A percentile compares a stretch with the other conserved stretches of the same genome.
Evolutionary conservation across 2,888 invertebrate species (phyloP).

Genomic region (Pachymerium ferrugineum): DNA sequence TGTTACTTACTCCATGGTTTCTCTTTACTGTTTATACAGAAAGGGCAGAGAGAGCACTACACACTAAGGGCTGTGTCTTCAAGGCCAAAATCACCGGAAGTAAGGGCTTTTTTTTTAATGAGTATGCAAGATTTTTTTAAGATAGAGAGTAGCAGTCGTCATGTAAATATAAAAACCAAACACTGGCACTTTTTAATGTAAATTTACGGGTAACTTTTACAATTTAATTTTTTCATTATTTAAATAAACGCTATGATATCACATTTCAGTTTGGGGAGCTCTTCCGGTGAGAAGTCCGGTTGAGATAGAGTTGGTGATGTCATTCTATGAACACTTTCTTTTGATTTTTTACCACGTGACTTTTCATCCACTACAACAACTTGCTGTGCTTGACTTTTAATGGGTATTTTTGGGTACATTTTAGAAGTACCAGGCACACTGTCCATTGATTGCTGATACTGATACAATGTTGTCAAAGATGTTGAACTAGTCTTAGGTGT

Average conservation of each 20-base stretch:
- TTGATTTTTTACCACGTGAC: neutral
- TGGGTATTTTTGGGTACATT: neutral
- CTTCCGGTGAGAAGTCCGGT: neutral
- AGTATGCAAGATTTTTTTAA: neutral
- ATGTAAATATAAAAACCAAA: too few relatives aligned
- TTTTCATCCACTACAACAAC: neutral
- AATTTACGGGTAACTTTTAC: too few relatives aligned
- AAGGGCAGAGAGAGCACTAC: too few relatives aligned
- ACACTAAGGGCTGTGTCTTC: too few relatives aligned
- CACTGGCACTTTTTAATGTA: neutral
- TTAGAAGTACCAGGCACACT: neutral
- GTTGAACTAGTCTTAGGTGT: neutral
- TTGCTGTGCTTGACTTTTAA: neutral
- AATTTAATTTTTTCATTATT: neutral
- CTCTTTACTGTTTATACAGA: too few relatives aligned
- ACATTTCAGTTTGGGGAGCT: neutral
- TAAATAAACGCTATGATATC: neutral
- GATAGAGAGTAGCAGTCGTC: too few relatives aligned
- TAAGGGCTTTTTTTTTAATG: too few relatives aligned
- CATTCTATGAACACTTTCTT: too few relatives aligned
- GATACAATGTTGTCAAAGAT: neutral
- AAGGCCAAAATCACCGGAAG: too few relatives aligned
- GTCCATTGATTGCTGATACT: neutral
- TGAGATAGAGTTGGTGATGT: neutral
- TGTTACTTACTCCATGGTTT: too few relatives aligned